Evolutionary conservation across 64 coral and sea anemone genomes (phyloP).

Genomic region (Pachyseris speciosa): DNA sequence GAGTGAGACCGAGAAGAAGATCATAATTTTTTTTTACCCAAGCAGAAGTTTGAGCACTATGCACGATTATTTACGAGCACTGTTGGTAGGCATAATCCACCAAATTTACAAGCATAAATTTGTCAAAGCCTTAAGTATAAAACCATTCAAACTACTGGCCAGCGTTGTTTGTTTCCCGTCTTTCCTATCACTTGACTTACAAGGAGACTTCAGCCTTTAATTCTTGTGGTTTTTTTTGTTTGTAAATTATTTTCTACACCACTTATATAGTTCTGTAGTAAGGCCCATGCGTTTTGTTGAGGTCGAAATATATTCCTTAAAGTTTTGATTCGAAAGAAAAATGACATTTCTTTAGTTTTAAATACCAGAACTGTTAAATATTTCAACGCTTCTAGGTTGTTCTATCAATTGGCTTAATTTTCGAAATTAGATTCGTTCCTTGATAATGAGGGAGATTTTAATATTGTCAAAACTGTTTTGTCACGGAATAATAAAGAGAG

Average conservation of each 20-base stretch:
- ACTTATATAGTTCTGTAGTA: neutral
- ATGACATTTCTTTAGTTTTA: neutral
- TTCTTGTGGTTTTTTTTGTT: no score
- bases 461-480: neutral
- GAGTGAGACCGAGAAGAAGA: no score
- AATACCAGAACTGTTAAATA: neutral
- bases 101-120: no score
- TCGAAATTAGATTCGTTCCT: slow-evolving; percentile 3
- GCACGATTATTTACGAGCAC: no score
- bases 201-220: neutral
- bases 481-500: slow-evolving; percentile 4
- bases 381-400: neutral
- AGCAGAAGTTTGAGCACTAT: no score
- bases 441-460: neutral
- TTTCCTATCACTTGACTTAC: neutral
- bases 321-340: neutral
- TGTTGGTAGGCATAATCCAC: no score
- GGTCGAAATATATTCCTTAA: no score
- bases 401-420: slow-evolving; percentile 10
- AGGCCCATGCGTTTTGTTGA: neutral
- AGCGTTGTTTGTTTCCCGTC: neutral
- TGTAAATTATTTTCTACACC: neutral
- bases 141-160: neutral
- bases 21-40: no score
- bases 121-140: neutral